Evolutionary conservation across 1,140 invertebrate genomes (phyloP).

Genomic region (Diorhabda elongata): DNA sequence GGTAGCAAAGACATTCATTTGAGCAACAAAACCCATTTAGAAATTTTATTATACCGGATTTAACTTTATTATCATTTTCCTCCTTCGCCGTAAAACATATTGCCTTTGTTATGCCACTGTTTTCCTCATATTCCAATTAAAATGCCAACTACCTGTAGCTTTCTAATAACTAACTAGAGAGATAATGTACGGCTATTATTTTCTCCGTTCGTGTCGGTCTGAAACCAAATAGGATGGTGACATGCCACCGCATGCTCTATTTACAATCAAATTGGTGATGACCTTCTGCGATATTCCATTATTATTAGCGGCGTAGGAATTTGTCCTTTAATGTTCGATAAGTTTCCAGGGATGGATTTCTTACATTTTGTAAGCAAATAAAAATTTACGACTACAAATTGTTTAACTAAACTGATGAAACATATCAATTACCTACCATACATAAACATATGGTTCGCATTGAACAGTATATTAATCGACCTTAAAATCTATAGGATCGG

Average conservation of each 20-base stretch:
- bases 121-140: conserved; percentile 2
- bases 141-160: conserved; percentile 1
- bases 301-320: not conserved
- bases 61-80: not conserved
- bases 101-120: not conserved
- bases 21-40: not conserved
- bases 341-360: too few species aligned
- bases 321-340: not conserved
- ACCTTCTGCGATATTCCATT: not conserved
- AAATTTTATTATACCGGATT: not conserved
- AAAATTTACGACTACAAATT: too few species aligned
- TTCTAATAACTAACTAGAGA: conserved; percentile 1
- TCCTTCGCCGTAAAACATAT: not conserved
- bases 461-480: too few species aligned
- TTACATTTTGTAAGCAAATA: too few species aligned
- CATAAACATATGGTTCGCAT: too few species aligned
- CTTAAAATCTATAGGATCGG: too few species aligned
- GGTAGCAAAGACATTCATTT: not conserved
- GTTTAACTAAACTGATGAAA: too few species aligned
- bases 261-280: not conserved
- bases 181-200: not conserved
- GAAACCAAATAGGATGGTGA: not conserved
- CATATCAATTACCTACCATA: too few species aligned
- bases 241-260: not conserved
- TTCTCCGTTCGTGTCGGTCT: not conserved